A percentile compares a stretch with the other conserved stretches of the same genome.
These are phyloP conservation scores for Condylura cristata DNA, from an alignment of 2,113 vertebrate genomes.

Conservation along the genomic window DNA sequence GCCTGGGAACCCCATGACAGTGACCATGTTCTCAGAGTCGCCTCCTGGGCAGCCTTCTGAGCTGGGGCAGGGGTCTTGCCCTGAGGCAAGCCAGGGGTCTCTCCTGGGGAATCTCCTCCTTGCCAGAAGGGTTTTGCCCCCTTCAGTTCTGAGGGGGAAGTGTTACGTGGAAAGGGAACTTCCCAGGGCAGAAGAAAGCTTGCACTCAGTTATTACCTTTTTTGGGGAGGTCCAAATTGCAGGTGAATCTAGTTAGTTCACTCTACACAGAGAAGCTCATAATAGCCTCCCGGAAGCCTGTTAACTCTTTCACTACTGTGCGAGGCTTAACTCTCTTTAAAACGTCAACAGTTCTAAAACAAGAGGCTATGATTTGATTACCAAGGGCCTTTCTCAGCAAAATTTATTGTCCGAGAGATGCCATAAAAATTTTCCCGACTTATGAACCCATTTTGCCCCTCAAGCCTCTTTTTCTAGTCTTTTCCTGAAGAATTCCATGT, in stretches of 20 bases:
- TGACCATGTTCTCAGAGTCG: not conserved
- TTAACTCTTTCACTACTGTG: not conserved
- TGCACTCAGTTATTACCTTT: not conserved
- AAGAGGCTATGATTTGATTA: not conserved
- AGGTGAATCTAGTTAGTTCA: not conserved
- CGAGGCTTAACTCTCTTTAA: slow-evolving; percentile 14
- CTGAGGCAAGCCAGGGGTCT: not conserved
- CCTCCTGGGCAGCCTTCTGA: not conserved
- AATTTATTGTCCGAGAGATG: not conserved
- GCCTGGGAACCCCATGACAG: not conserved
- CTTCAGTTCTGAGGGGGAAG: not conserved
- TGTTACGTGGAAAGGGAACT: not conserved
- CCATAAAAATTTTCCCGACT: not conserved
- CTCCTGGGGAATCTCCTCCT: not conserved
- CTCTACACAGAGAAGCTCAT: not conserved
- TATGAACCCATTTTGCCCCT: not conserved
- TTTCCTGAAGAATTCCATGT: not conserved
- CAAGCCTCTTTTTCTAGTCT: not conserved
- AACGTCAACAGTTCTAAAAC: not conserved
- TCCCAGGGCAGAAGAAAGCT: not conserved
- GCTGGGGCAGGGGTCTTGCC: accelerated
- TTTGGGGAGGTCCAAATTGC: not conserved
- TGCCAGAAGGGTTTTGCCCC: not conserved
- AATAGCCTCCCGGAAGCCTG: not conserved
- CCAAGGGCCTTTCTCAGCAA: not conserved